Conservation (phyloP, 2,888 invertebrate species). For the Bembecia ichneumoniformis region DNA sequence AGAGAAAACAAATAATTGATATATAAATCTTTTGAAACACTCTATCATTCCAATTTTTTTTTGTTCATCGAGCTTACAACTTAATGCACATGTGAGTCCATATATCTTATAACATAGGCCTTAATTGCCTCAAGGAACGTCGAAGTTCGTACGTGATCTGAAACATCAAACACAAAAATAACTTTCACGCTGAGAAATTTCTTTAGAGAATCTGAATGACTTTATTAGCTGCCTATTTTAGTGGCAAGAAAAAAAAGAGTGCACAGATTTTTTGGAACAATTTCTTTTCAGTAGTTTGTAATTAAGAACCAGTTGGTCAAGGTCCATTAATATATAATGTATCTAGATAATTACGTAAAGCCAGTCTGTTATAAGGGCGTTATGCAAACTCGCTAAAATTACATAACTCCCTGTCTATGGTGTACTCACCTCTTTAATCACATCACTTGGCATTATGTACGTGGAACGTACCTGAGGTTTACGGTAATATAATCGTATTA, state of each 20-base stretch:
- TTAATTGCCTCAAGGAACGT: conserved; percentile 1
- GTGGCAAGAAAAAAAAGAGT: neutral
- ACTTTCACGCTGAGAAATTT: neutral
- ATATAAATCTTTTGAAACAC: too few species aligned
- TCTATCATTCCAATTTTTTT: too few species aligned
- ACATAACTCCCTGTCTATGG: neutral
- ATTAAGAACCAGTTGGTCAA: neutral
- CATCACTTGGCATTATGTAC: neutral
- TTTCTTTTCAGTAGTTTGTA: neutral
- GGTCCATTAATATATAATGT: neutral
- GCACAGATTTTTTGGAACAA: neutral
- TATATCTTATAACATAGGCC: conserved; percentile 3
- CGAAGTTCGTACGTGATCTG: neutral
- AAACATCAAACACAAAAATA: neutral
- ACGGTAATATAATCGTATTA: neutral
- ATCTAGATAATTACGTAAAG: neutral
- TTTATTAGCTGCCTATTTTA: neutral
- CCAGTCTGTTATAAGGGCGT: neutral
- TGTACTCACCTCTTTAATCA: neutral
- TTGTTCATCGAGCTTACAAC: too few species aligned
- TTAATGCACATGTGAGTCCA: neutral
- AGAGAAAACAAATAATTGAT: too few species aligned
- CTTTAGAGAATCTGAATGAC: neutral
- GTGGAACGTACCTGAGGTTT: neutral
- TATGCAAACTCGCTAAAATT: neutral